Percentiles rank a stretch among this genome's conserved stretches.
These are phyloP conservation scores for Cebidichthys violaceus DNA, from an alignment of 2,113 vertebrate genomes.

Conservation along the genomic window DNA sequence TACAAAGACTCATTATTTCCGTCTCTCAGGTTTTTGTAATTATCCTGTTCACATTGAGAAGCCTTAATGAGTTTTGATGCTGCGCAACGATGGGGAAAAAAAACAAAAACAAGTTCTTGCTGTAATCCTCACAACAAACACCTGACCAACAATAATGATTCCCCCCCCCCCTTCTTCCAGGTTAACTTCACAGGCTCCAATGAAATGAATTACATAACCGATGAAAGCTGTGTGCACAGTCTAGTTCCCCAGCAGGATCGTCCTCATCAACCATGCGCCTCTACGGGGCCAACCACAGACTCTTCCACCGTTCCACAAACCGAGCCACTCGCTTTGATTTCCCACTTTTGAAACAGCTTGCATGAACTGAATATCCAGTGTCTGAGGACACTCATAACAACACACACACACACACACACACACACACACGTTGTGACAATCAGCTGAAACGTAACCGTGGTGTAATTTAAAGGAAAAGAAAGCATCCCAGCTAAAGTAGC, in stretches of 20 bases:
- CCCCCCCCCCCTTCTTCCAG: not conserved
- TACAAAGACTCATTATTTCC: slow-evolving; percentile 21
- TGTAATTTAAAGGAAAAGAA: slow-evolving; percentile 15
- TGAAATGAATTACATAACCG: slow-evolving; percentile 33
- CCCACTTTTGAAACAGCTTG: not conserved
- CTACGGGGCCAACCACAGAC: slow-evolving; percentile 18
- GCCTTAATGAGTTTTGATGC: slow-evolving; percentile 13
- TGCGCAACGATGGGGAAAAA: not conserved
- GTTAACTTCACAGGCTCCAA: not conserved
- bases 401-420: not conserved
- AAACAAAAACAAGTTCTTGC: slow-evolving; percentile 1
- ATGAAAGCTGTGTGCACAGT: slow-evolving; percentile 10
- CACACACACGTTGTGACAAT: not conserved
- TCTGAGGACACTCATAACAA: not conserved
- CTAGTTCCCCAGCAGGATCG: slow-evolving; percentile 25
- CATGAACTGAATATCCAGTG: not conserved
- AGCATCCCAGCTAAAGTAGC: slow-evolving; percentile 22
- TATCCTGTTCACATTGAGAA: not conserved
- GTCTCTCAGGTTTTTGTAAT: not conserved
- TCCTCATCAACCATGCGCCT: slow-evolving; percentile 36
- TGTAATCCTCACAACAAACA: not conserved
- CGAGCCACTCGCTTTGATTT: slow-evolving; percentile 6
- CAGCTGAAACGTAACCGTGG: not conserved
- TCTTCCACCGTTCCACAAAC: not conserved
- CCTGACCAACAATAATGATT: not conserved